Evolutionary conservation across 1,140 invertebrate genomes (phyloP), one percentile per base, ranked within the genome.

Genomic region (Eriosoma lanigerum): DNA sequence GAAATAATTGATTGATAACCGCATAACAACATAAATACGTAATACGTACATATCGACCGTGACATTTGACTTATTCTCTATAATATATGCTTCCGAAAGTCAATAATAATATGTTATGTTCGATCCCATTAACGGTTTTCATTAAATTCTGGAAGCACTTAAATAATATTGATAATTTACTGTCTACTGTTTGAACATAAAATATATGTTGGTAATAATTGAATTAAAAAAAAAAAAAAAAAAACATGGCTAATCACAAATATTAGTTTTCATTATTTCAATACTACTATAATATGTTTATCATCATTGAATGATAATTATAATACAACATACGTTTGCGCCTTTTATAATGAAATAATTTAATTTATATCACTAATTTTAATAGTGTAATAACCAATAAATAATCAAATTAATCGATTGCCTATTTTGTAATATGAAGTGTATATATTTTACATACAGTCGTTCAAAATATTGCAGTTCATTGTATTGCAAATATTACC

Each of bases 1-100:
- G 10, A 64, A 64, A 64, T 64, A 38, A 64, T 64, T 64, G 32
- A n/a, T 44, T 9, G 62, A 64, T 64, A 64, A 38, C 32, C 32
- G 32, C 32, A 38, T 38, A 38, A 38, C 8, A 38, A 38, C 8
- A 4, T 38, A 12, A 64, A 38, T 64, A 44, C 38, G 6, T n/a
- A 64, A 38, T 64, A 44, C 38, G 6, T n/a, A 64, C 32, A 29
- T 64, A 38, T n/a, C 12, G 62, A 19, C 62, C 62, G 32, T 64
- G 29, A 44, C 62, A 64, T 64, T 64, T 64, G 32, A 38, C 62
- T 44, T 64, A 3, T 64, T 38, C 24, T 13, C n/a, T 64, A 64
- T 26, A n/a, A 19, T 38, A 38, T 12, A 44, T 38, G 4, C n/a
- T 21, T 64, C 32, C 29, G 6, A 64, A 38, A 52, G 17, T 19